A percentile compares a stretch with the other conserved stretches of the same genome.
Evolutionary conservation across 1,140 invertebrate genomes (phyloP).

Genomic region (Megathymus violae): DNA sequence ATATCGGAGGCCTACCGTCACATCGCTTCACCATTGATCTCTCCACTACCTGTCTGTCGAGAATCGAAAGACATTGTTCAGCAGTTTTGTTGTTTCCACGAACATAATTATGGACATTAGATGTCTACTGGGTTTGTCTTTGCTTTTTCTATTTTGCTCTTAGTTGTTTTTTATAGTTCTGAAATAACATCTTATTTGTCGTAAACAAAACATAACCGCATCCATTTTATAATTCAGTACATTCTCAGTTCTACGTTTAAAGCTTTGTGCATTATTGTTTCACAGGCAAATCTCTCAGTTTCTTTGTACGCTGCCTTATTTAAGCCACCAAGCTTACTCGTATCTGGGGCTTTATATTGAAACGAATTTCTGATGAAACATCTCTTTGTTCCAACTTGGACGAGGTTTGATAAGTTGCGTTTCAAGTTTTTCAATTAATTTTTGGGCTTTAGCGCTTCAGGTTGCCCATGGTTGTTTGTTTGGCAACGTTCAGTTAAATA

Average conservation of each 20-base stretch:
- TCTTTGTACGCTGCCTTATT: constrained; percentile 45
- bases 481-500: too few relatives aligned
- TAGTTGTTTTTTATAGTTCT: too few relatives aligned
- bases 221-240: constrained; percentile 17
- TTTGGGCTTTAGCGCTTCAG: constrained; percentile 7
- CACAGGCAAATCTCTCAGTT: constrained; percentile 45
- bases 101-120: too few relatives aligned
- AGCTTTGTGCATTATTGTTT: constrained; percentile 54
- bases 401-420: constrained; percentile 29
- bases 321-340: constrained; percentile 30
- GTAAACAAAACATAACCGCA: neutral
- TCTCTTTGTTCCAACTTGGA: constrained; percentile 27
- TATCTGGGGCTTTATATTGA: constrained; percentile 35
- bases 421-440: constrained; percentile 33
- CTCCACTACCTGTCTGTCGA: too few relatives aligned
- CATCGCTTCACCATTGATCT: too few relatives aligned
- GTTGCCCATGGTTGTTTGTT: constrained; percentile 3
- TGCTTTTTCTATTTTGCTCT: too few relatives aligned
- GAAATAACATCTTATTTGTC: too few relatives aligned
- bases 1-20: too few relatives aligned
- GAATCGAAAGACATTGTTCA: too few relatives aligned
- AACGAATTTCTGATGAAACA: constrained; percentile 40
- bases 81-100: too few relatives aligned
- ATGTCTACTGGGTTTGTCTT: too few relatives aligned
- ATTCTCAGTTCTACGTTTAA: neutral